Evolutionary conservation across 23 tunicate species (phyloP).

Genomic region (Styela plicata): DNA sequence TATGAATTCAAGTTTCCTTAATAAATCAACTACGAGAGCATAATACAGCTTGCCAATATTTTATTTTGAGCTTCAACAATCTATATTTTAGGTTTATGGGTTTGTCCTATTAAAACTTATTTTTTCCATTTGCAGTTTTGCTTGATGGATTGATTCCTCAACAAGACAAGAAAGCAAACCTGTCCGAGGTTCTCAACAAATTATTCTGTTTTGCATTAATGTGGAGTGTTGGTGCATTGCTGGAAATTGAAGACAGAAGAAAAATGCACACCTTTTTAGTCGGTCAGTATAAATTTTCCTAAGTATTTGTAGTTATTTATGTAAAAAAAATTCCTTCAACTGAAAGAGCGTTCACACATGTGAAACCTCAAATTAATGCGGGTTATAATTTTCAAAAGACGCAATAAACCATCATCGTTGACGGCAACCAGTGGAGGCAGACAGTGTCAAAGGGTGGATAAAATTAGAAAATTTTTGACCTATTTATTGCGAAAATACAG

Average conservation of each 20-base stretch:
- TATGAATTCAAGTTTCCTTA: too few relatives aligned
- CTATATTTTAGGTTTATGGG: background rate
- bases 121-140: slow-evolving; percentile 42
- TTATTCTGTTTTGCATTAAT: slow-evolving; percentile 69
- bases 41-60: background rate
- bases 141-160: slow-evolving; percentile 77
- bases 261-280: slow-evolving; percentile 65
- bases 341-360: too few relatives aligned
- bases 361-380: too few relatives aligned
- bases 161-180: slow-evolving; percentile 34
- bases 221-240: slow-evolving; percentile 96
- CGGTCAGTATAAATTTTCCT: slow-evolving; percentile 49
- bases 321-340: too few relatives aligned
- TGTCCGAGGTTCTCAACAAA: slow-evolving; percentile 48
- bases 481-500: too few relatives aligned
- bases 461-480: too few relatives aligned
- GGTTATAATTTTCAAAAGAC: too few relatives aligned
- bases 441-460: too few relatives aligned
- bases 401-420: too few relatives aligned
- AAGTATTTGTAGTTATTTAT: too few relatives aligned
- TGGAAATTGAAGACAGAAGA: slow-evolving; percentile 81
- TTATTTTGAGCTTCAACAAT: background rate
- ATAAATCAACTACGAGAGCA: too few relatives aligned
- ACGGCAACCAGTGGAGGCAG: too few relatives aligned
- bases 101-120: background rate